Evolutionary conservation across 2,888 invertebrate genomes (phyloP).

Genomic region (Mermis nigrescens): DNA sequence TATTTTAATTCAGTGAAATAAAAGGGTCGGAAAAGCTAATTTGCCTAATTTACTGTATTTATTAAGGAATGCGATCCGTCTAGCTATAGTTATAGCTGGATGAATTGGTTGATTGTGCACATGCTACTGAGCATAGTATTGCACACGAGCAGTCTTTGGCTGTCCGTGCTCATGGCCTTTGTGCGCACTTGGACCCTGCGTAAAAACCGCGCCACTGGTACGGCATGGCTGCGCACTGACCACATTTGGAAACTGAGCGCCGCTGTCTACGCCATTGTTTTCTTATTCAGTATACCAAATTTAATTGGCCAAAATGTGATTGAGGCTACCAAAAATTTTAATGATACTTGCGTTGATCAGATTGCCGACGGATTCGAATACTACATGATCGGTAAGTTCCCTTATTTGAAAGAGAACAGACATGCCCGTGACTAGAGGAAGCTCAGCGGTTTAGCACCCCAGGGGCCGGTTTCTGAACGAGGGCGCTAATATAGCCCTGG

Average conservation of each 20-base stretch:
- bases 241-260: constrained; percentile 24
- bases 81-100: constrained; percentile 24
- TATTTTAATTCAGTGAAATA: no score
- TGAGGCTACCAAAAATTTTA: neutral
- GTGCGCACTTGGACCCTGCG: constrained; percentile 26
- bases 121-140: constrained; percentile 24
- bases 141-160: constrained; percentile 26
- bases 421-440: no score
- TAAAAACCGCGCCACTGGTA: constrained; percentile 21
- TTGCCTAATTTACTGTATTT: no score
- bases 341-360: constrained; percentile 1
- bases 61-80: constrained; percentile 11
- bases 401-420: neutral
- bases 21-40: no score
- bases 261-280: constrained; percentile 20
- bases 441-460: no score
- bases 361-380: neutral
- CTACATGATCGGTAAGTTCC: neutral
- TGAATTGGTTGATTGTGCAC: constrained; percentile 25
- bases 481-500: no score
- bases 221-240: constrained; percentile 23
- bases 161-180: constrained; percentile 29
- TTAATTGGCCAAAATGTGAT: constrained; percentile 24
- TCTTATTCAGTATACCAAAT: constrained; percentile 24
- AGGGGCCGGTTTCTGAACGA: no score